Percentiles rank a stretch among this genome's conserved stretches.
These are phyloP conservation scores for Lathronympha strigana DNA, from an alignment of 2,888 invertebrate genomes.

Conservation along the genomic window DNA sequence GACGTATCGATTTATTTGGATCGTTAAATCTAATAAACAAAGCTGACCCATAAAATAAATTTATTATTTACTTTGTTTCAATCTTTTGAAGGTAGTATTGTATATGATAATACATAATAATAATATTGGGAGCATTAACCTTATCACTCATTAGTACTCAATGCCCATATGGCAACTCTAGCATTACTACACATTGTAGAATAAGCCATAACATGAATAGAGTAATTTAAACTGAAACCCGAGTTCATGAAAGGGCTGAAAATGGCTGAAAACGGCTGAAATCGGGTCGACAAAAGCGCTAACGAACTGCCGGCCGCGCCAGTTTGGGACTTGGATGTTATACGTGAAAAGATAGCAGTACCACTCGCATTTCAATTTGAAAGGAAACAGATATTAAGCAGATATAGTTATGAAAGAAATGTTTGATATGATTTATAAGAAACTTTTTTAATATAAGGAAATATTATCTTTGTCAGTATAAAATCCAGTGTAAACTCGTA, in stretches of 20 bases:
- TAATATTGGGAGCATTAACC: not conserved
- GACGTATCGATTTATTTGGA: too few species aligned
- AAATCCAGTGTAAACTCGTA: too few species aligned
- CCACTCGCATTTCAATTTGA: not conserved
- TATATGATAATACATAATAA: not conserved
- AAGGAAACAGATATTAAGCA: not conserved
- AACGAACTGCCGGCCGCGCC: conserved; percentile 37
- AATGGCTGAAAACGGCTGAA: conserved; percentile 35
- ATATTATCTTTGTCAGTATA: too few species aligned
- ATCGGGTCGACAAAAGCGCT: conserved; percentile 39
- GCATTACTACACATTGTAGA: conserved; percentile 4
- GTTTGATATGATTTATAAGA: not conserved
- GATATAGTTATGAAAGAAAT: not conserved
- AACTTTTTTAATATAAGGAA: too few species aligned
- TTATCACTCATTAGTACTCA: not conserved
- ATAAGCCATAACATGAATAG: conserved; percentile 27
- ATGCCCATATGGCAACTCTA: not conserved
- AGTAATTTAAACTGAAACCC: conserved; percentile 35
- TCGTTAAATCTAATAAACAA: too few species aligned
- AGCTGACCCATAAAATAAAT: too few species aligned
- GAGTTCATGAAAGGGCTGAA: conserved; percentile 37
- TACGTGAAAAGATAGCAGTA: conserved; percentile 32
- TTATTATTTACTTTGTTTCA: too few species aligned
- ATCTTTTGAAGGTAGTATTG: too few species aligned
- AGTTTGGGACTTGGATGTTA: conserved; percentile 26